These are phyloP conservation scores for Phenacoccus solenopsis DNA, from an alignment of 1,140 invertebrate species.

Conservation along the genomic window DNA sequence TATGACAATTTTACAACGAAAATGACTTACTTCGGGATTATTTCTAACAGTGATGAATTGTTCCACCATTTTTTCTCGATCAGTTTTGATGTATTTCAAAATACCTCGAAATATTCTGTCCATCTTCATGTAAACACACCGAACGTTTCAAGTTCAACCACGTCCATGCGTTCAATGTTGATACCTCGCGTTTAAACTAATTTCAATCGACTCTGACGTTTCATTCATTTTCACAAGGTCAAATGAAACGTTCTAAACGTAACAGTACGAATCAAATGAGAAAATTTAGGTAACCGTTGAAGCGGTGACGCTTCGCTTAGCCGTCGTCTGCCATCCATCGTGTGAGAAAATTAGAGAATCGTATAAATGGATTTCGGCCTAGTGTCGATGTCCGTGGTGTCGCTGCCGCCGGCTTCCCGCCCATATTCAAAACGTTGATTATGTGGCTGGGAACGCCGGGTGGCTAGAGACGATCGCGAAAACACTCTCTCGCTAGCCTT, in stretches of 20 bases:
- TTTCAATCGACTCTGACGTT: not conserved
- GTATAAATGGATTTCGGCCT: too few species aligned
- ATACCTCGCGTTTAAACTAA: not conserved
- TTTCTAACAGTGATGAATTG: conserved; percentile 77
- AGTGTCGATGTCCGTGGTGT: too few species aligned
- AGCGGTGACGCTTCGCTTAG: too few species aligned
- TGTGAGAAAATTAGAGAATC: too few species aligned
- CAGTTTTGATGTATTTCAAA: conserved; percentile 69
- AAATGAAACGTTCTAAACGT: not conserved
- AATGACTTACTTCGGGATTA: conserved; percentile 62
- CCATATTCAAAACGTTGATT: too few species aligned
- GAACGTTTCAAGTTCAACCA: not conserved
- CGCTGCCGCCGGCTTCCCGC: too few species aligned
- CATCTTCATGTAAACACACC: conserved; percentile 47
- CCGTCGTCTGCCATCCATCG: too few species aligned
- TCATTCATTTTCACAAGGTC: not conserved
- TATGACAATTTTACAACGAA: not conserved
- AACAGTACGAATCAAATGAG: too few species aligned
- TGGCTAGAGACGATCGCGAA: too few species aligned
- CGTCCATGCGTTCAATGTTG: not conserved
- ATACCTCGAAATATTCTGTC: conserved; percentile 75
- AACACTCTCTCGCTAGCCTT: too few species aligned
- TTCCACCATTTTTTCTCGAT: conserved; percentile 71
- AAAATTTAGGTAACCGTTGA: too few species aligned
- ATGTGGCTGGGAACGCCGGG: too few species aligned